Base-by-base conservation (phyloP, 2,113 vertebrate genomes). In the Tonatia bakeri region DNA sequence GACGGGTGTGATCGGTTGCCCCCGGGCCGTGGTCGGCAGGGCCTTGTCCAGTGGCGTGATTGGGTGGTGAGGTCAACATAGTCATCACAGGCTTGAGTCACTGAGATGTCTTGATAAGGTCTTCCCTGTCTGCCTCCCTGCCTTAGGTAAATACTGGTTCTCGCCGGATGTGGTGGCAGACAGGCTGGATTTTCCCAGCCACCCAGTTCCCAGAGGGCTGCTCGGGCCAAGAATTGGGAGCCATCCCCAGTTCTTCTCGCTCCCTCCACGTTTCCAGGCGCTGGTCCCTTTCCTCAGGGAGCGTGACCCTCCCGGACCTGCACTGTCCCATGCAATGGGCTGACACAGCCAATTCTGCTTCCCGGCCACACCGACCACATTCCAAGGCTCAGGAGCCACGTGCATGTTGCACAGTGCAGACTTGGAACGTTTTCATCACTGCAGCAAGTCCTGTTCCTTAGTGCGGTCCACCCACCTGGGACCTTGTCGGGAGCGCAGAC, bases 311-410 rank as follows among this genome's bases (percentile, higher is more conserved):
- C 52, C 38, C 20, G 24, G 67, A 11, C 14, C 20, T 4, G 9
- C 1, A 3, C 31, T 3, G 22, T 47, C 45, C 54, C 26, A 0
- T 3, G 0, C 5, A 7, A 11, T 4, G 15, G 17, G 54, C 50
- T 33, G 12, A 54, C 56, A 40, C 15, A 5, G 47, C 45, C 15
- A 24, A 24, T 67, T 26, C 76, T 17, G 15, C 33, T 76, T 43
- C 15, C 73, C 45, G 0, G 10, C n/a, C 5, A 20, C 4, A 5
- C 36, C 2, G 13, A n/a, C 52, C 1, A 3, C 24, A 3, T 64
- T 36, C 14, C 28, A 11, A 67, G 38, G n/a, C 50, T 33, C 38
- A 4, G 38, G 20, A 36, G 65, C 4, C 61, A 38, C 0, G 0
- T 20, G 14, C 56, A 2, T n/a, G 1, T 10, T 31, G 26, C 40